Percentiles rank a stretch among this genome's conserved stretches.
phyloP scores from a whole-genome alignment of 2,888 invertebrate genomes.

The Danaus chrysippus region DNA sequence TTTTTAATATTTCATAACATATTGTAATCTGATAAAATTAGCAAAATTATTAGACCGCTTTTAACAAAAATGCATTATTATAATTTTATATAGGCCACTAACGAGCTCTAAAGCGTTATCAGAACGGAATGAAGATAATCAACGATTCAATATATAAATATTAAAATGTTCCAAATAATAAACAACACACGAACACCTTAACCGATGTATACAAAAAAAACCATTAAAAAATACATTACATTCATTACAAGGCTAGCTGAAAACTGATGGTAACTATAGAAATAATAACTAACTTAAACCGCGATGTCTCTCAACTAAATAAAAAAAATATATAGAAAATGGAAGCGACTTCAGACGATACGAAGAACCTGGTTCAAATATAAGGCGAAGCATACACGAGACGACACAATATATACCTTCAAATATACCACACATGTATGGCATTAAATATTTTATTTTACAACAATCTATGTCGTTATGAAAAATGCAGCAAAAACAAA shows the following conservation, averaged over 20 bases:
- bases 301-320: slow-evolving; percentile 64
- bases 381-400: not conserved
- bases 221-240: slow-evolving; percentile 46
- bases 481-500: slow-evolving; percentile 1
- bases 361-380: slow-evolving; percentile 2
- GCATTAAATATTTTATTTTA: not conserved
- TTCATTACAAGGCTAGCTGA: slow-evolving; percentile 71
- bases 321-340: slow-evolving; percentile 16
- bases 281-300: slow-evolving; percentile 61
- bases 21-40: not conserved
- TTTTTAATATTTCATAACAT: not conserved
- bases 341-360: slow-evolving; percentile 1
- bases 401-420: not conserved
- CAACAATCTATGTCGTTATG: not conserved
- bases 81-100: too few species aligned
- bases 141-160: not conserved
- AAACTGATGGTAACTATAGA: slow-evolving; percentile 77
- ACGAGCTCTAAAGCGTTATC: too few species aligned
- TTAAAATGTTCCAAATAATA: not conserved
- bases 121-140: too few species aligned
- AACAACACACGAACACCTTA: not conserved
- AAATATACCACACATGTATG: not conserved
- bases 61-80: too few species aligned
- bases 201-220: slow-evolving; percentile 1
- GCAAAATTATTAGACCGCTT: not conserved